Conservation (phyloP, 2,888 invertebrate species). For the Papilio demoleus region DNA sequence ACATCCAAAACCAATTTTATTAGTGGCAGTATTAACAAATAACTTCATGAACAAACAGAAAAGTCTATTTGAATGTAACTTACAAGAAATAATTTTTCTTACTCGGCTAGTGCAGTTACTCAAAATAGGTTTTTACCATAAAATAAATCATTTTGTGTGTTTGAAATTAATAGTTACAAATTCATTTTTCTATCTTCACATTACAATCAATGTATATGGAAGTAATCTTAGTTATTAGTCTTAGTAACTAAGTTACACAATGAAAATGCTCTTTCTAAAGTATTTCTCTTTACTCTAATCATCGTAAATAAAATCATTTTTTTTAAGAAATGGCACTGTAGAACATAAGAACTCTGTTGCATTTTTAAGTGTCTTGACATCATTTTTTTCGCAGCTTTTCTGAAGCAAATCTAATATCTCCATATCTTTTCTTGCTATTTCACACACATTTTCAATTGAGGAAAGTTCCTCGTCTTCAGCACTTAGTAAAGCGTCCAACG, state of each 20-base stretch:
- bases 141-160: too few species aligned
- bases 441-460: slow-evolving; percentile 68
- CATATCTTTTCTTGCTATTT: slow-evolving; percentile 73
- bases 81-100: too few species aligned
- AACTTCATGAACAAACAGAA: too few species aligned
- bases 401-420: slow-evolving; percentile 65
- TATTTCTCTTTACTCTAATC: slow-evolving; percentile 32
- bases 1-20: too few species aligned
- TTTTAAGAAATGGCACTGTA: slow-evolving; percentile 60
- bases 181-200: too few species aligned
- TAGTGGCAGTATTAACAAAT: too few species aligned
- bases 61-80: too few species aligned
- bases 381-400: slow-evolving; percentile 57
- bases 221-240: too few species aligned
- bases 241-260: neutral
- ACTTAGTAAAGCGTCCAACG: slow-evolving; percentile 70
- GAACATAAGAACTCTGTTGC: slow-evolving; percentile 67
- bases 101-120: too few species aligned
- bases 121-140: too few species aligned
- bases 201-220: too few species aligned
- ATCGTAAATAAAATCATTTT: slow-evolving; percentile 51
- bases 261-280: neutral
- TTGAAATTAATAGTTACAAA: too few species aligned
- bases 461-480: slow-evolving; percentile 71
- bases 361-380: slow-evolving; percentile 58